phyloP scores from a whole-genome alignment of 2,113 vertebrate genomes.

The Macaca mulatta region DNA sequence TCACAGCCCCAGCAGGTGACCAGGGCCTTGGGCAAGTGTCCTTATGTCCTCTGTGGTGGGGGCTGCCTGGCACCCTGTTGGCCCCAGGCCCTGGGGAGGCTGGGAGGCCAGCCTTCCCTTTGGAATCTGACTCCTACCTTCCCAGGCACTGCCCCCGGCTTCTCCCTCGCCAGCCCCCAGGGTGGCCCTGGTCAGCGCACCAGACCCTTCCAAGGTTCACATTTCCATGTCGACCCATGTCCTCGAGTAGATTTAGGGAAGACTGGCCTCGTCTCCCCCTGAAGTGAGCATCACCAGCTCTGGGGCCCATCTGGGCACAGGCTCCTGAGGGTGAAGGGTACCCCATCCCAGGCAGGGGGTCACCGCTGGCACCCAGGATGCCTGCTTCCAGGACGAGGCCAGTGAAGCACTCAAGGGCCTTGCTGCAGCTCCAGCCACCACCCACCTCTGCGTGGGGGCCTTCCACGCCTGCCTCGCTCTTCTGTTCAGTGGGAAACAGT shows the following conservation, averaged over 20 bases:
- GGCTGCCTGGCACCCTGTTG: too few relatives aligned
- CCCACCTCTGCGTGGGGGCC: background rate
- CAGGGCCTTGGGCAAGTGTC: background rate
- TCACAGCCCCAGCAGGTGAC: background rate
- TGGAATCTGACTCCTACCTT: background rate
- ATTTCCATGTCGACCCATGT: fast-evolving
- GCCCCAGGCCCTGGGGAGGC: background rate
- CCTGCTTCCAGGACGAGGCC: background rate
- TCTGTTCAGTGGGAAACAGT: background rate
- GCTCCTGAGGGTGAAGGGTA: background rate
- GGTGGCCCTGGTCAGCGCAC: background rate
- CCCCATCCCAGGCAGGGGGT: background rate
- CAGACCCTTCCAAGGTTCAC: background rate
- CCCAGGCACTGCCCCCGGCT: background rate
- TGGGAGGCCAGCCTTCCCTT: background rate
- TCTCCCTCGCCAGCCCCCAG: background rate
- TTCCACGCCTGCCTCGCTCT: background rate
- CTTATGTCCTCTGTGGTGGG: fast-evolving
- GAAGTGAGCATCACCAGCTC: fast-evolving
- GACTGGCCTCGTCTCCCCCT: background rate
- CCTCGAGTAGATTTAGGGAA: background rate
- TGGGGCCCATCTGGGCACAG: background rate
- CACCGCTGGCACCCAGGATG: background rate
- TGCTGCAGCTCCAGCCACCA: background rate
- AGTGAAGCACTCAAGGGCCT: background rate